Evolutionary conservation across 2,797 vertebrate genomes (phyloP), one percentile per base, ranked within the genome.

Genomic region (Premnoplex brunnescens): DNA sequence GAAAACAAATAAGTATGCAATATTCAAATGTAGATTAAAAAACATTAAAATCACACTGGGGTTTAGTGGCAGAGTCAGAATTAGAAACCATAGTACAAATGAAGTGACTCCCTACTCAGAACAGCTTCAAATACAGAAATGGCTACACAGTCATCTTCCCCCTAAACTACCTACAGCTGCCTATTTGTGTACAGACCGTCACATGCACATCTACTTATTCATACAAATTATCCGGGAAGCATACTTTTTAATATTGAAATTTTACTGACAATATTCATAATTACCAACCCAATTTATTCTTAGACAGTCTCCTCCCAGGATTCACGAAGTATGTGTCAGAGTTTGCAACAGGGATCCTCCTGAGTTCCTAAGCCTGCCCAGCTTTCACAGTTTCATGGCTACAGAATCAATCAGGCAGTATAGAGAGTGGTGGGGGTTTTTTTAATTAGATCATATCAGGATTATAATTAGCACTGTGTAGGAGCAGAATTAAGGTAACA

Each of bases 401-500:
- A 66, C 22, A 78, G 69, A 92, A 93, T 95, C 94, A 76, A 92
- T 82, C 92, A 96, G 52, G 96, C 55, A 90, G 43, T 32, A 76
- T 11, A 93, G 69, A 91, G 64, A 93, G 59, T 66, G 52, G 16
- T 78, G 34, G 23, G 24, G 4, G 7, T 48, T n/a, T 80, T 82
- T 93, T 96, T 76, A 96, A 97, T 68, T 95, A 94, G 95, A 96
- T 93, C 93, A 89, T 93, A 96, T 92, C 76, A 95, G 86, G 79
- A 92, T 87, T 97, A 96, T 97, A 97, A 97, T 97, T 97, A 97
- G 95, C 15, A 46, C 52, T 41, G 89, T 91, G 96, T 96, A 96
- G 95, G 97, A 96, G 90, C 75, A 91, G 94, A 95, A 81, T 94
- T 93, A 97, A 97, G 95, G 97, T 96, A 97, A 97, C 93, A 96